phyloP scores from a whole-genome alignment of 2,113 vertebrate species.

The Lepus europaeus region DNA sequence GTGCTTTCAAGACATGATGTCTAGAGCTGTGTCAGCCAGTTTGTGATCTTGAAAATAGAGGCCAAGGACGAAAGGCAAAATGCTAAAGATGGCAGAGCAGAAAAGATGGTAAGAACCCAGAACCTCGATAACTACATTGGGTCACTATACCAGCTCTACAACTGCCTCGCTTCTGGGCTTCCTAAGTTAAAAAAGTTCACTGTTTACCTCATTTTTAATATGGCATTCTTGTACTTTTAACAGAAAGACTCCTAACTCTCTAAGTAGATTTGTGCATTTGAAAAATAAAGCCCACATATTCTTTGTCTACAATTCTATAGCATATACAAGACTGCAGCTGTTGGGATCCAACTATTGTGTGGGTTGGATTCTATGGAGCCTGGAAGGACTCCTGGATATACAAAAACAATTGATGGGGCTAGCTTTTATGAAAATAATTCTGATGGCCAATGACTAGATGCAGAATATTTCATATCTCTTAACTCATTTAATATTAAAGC shows the following conservation, averaged over 20 bases:
- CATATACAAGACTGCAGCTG: neutral
- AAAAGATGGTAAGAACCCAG: conserved; percentile 10
- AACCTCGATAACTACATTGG: neutral
- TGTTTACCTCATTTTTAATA: conserved; percentile 16
- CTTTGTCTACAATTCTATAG: conserved; percentile 25
- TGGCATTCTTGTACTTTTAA: conserved; percentile 53
- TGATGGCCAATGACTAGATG: conserved; percentile 2
- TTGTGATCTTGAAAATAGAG: conserved; percentile 33
- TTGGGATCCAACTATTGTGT: conserved; percentile 14
- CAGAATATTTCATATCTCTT: conserved; percentile 5
- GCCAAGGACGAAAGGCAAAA: neutral
- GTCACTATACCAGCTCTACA: neutral
- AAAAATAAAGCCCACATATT: neutral
- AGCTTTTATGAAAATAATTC: conserved; percentile 45
- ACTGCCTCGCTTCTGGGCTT: neutral
- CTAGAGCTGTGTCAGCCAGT: neutral
- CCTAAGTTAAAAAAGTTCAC: conserved; percentile 25
- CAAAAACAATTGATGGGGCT: conserved; percentile 5
- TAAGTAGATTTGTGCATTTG: conserved; percentile 4
- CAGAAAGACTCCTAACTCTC: neutral
- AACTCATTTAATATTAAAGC: conserved; percentile 20
- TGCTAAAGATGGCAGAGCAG: neutral
- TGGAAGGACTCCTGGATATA: conserved; percentile 50
- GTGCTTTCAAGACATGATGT: neutral
- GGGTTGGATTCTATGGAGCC: neutral